phyloP scores from a whole-genome alignment of 2,113 vertebrate species.

The Ciconia boyciana region DNA sequence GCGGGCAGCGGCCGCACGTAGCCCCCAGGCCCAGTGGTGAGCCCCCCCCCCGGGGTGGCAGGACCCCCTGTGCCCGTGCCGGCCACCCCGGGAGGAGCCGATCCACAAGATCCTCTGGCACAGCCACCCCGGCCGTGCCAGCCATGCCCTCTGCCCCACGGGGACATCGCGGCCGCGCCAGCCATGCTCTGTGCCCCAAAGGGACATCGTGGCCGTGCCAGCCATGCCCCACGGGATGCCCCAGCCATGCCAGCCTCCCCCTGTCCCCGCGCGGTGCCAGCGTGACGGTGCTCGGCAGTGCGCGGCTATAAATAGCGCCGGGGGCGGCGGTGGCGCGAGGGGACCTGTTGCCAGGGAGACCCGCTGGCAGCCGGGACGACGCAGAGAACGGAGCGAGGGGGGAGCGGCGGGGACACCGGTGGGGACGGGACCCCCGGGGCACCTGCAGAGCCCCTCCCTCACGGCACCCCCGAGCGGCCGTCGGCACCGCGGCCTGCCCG shows the following conservation, averaged over 20 bases:
- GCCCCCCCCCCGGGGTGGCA: accelerated
- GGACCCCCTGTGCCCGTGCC: not conserved
- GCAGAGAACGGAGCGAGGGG: not conserved
- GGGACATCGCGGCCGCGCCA: accelerated
- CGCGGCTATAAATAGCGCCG: constrained; percentile 53
- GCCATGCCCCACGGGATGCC: not conserved
- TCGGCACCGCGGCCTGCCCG: accelerated
- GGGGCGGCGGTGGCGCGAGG: constrained; percentile 1
- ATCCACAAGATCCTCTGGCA: not conserved
- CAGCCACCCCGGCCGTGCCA: not conserved
- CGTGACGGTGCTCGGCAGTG: not conserved
- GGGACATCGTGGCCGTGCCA: no score
- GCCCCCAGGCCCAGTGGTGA: not conserved
- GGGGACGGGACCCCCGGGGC: not conserved
- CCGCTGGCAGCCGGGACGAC: not conserved
- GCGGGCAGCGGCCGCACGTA: not conserved
- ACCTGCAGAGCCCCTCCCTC: not conserved
- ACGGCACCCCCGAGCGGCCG: accelerated
- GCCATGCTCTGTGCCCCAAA: not conserved
- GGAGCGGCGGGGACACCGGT: accelerated
- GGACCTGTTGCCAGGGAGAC: constrained; percentile 66
- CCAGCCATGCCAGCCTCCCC: not conserved
- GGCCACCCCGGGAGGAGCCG: accelerated
- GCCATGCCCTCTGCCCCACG: not conserved
- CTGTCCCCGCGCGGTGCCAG: not conserved